phyloP scores from a whole-genome alignment of 1,140 invertebrate species.

The Cydia strobilella region DNA sequence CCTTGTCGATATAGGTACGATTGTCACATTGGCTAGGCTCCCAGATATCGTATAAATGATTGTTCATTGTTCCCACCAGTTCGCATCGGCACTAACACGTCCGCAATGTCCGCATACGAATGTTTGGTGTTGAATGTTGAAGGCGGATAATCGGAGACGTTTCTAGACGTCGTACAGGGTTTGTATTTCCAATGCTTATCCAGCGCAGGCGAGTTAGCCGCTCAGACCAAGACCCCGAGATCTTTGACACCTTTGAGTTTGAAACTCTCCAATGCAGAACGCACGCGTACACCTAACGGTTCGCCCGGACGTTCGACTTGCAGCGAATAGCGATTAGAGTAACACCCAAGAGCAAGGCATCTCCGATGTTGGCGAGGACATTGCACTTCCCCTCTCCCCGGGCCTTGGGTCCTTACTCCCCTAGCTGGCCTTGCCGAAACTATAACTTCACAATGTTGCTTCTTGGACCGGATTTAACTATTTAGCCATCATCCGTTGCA shows the following conservation, averaged over 20 bases:
- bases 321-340: background rate
- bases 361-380: constrained; percentile 75
- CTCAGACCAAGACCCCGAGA: background rate
- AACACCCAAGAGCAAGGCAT: constrained; percentile 49
- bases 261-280: no score
- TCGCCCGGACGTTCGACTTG: no score
- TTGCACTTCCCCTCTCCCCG: constrained; percentile 67
- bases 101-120: background rate
- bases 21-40: background rate
- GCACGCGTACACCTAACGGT: no score
- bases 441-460: constrained; percentile 64
- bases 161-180: constrained; percentile 46
- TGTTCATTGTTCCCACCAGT: background rate
- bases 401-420: constrained; percentile 63
- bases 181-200: constrained; percentile 20
- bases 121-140: background rate
- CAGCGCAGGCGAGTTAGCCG: background rate
- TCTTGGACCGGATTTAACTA: constrained; percentile 68
- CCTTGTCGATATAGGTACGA: background rate
- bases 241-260: background rate
- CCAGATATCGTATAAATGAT: background rate
- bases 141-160: constrained; percentile 22
- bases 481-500: constrained; percentile 63
- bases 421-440: constrained; percentile 65
- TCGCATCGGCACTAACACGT: constrained; percentile 6